Percentiles rank a stretch among this genome's conserved stretches.
Evolutionary conservation across 2,888 invertebrate species (phyloP).

Genomic region (Lobophora halterata): DNA sequence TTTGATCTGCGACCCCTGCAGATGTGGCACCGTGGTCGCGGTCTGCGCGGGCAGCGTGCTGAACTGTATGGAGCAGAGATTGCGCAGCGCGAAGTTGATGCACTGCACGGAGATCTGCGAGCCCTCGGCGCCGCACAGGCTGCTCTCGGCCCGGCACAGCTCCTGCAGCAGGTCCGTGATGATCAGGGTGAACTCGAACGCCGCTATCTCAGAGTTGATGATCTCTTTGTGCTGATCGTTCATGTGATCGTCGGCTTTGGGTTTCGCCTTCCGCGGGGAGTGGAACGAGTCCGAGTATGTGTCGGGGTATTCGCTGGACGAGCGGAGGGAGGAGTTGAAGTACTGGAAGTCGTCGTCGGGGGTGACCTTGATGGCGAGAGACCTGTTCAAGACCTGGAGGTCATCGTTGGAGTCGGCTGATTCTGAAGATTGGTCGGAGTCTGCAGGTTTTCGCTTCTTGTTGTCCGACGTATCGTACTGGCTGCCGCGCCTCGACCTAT

Average conservation of each 20-base stretch:
- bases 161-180: constrained; percentile 80
- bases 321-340: constrained; percentile 72
- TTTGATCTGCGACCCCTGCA: constrained; percentile 74
- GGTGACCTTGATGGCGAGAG: constrained; percentile 77
- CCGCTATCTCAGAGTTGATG: constrained; percentile 72
- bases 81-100: constrained; percentile 81
- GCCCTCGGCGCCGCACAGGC: constrained; percentile 73
- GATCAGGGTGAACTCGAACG: constrained; percentile 79
- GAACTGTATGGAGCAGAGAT: constrained; percentile 82
- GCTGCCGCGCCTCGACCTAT: constrained; percentile 49
- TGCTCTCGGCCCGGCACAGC: constrained; percentile 75
- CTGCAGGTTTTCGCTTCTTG: constrained; percentile 41
- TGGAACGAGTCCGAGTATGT: constrained; percentile 56
- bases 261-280: constrained; percentile 60
- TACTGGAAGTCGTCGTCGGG: constrained; percentile 82
- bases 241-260: constrained; percentile 76
- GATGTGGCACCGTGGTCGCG: no score
- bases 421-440: constrained; percentile 62
- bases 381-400: constrained; percentile 70
- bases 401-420: constrained; percentile 74
- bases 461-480: constrained; percentile 46
- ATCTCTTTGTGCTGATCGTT: constrained; percentile 76
- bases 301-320: constrained; percentile 57
- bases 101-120: constrained; percentile 80
- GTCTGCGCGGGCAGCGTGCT: constrained; percentile 62